phyloP scores from a whole-genome alignment of 2,113 vertebrate genomes.

The Nothoprocta pentlandii region DNA sequence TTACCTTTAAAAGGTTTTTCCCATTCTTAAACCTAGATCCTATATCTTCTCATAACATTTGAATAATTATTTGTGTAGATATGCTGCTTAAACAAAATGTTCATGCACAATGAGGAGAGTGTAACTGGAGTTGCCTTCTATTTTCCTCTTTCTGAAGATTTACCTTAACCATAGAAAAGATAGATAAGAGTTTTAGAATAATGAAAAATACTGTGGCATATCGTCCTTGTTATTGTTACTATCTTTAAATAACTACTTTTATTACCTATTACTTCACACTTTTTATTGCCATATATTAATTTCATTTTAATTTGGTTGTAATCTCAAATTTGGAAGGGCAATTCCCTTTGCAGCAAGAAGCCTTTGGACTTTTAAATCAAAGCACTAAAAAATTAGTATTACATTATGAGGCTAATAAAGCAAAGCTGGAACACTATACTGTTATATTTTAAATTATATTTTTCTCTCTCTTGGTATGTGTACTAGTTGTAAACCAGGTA shows the following conservation, averaged over 20 bases:
- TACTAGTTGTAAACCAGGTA: background rate
- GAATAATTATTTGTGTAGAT: background rate
- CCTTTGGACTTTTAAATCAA: background rate
- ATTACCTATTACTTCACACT: background rate
- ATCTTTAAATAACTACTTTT: background rate
- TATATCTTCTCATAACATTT: background rate
- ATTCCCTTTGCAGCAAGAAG: background rate
- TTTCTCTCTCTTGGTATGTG: background rate
- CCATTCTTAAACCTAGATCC: background rate
- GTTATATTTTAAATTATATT: background rate
- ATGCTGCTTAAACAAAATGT: background rate
- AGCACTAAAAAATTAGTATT: conserved; percentile 2
- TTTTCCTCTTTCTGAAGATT: background rate
- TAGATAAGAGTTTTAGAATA: background rate
- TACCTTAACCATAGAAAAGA: background rate
- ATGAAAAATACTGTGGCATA: background rate
- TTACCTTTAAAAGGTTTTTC: background rate
- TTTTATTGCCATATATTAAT: background rate
- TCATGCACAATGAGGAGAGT: background rate
- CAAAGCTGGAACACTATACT: background rate
- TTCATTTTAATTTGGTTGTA: background rate
- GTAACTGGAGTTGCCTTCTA: background rate
- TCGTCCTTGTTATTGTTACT: background rate
- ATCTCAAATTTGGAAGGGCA: background rate
- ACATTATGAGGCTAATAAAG: conserved; percentile 9